Conservation (phyloP, 2,888 invertebrate genomes). For the Holacanthella duospinosa region DNA sequence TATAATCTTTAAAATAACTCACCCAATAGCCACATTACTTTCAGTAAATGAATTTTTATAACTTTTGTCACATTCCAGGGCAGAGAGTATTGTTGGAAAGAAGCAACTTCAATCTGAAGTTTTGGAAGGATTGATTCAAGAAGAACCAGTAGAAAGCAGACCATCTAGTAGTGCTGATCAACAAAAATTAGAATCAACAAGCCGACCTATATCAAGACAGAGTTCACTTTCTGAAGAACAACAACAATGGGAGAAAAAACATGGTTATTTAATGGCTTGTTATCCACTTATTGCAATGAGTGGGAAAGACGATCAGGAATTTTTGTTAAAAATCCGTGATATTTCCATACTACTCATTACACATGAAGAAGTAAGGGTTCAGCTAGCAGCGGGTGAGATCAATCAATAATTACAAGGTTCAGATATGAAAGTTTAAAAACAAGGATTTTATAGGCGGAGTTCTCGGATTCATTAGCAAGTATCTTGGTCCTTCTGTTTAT, state of each 20-base stretch:
- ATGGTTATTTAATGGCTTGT: constrained; percentile 5
- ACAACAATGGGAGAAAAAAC: not conserved
- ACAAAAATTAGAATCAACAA: not conserved
- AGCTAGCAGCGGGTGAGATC: constrained; percentile 25
- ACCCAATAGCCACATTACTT: not conserved
- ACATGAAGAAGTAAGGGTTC: constrained; percentile 22
- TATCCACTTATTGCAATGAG: not conserved
- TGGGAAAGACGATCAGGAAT: not conserved
- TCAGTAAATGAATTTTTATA: not conserved
- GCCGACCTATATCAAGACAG: not conserved
- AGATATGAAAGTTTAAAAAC: not conserved
- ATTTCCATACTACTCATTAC: constrained; percentile 9
- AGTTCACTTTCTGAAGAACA: not conserved
- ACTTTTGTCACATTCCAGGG: too few relatives aligned
- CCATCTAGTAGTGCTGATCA: not conserved
- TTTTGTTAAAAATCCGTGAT: constrained; percentile 14
- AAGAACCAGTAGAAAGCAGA: not conserved
- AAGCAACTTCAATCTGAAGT: not conserved
- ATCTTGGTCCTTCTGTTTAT: not conserved
- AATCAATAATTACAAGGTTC: not conserved
- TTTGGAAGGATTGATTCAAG: not conserved
- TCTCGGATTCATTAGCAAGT: constrained; percentile 4
- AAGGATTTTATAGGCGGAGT: constrained; percentile 3
- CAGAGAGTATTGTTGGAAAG: not conserved
- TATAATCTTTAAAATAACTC: not conserved